Conservation (phyloP, 1,140 invertebrate genomes). For the Drosophila auraria region DNA sequence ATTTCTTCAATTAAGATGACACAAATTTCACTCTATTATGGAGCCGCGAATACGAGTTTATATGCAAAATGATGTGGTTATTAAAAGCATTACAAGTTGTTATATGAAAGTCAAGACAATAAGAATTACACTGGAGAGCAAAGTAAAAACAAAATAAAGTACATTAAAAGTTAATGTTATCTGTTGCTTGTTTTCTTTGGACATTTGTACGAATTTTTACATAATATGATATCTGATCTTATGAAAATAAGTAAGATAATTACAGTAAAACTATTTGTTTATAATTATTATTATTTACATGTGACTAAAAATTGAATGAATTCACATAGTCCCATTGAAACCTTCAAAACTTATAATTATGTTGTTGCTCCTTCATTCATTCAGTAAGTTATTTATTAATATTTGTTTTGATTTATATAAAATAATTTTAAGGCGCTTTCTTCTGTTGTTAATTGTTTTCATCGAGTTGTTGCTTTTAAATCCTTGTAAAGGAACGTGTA, state of each 20-base stretch:
- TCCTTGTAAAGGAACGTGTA: background rate
- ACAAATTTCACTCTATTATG: slow-evolving; percentile 62
- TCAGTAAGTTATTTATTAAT: no score
- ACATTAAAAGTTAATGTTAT: background rate
- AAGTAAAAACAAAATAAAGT: background rate
- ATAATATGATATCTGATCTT: background rate
- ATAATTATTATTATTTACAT: background rate
- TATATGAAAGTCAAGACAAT: slow-evolving; percentile 6
- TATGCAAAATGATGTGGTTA: slow-evolving; percentile 41
- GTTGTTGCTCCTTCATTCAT: no score
- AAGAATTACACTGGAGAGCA: slow-evolving; percentile 7
- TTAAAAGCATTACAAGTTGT: slow-evolving; percentile 25
- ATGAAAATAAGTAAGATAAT: background rate
- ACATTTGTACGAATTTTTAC: background rate
- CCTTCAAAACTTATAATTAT: no score
- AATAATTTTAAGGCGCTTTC: no score
- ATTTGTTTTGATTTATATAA: no score
- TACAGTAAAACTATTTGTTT: background rate
- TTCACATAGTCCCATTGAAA: no score
- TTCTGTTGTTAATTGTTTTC: background rate
- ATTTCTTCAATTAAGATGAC: slow-evolving; percentile 54
- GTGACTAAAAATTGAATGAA: background rate
- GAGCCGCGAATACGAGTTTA: slow-evolving; percentile 12
- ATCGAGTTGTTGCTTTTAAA: background rate
- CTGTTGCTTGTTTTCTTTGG: background rate